Base-by-base conservation (phyloP, 2,888 invertebrate genomes). In the Epirrita christyi region DNA sequence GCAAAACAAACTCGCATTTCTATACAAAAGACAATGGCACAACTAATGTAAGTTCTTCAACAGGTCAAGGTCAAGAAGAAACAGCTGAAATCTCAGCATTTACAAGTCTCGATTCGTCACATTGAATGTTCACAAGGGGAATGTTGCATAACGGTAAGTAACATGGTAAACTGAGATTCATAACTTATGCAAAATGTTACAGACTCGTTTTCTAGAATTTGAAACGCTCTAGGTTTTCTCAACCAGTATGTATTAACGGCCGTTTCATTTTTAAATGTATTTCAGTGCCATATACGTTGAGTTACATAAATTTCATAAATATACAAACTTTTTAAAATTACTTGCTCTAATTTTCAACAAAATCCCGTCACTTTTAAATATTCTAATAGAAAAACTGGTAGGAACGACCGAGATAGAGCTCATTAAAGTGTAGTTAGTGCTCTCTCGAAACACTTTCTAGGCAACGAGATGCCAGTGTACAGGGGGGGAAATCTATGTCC, bases 351-450 rank as follows among this genome's bases (percentile, higher is more conserved):
- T 21, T 21, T 21, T 21, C 32, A 7, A 10, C 10, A 32, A 32
- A 32, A 11, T 10, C 37, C 6, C n/a, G 2, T 40, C 11, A 36
- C n/a, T 21, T 43, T 43, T 13, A 11, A 29, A 13, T 43, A 43
- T 13, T 43, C 6, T 28, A 45, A 38, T 28, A 36, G 6, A 21
- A 42, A 29, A 28, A 21, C 50, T 28, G 10, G 36, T 36, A 48
- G 13, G 11, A 41, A 53, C 10, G 15, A 37, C 36, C 43, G 56
- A 52, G 61, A 65, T 59, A 51, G 66, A 50, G 57, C 55, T 68
- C 70, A 76, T 78, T 72, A 76, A 75, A 72, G 38, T 66, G 66
- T 62, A 72, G 70, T 76, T 75, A 77, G 72, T 70, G 67, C 62
- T 53, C 46, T 13, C 37, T 63, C 62, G 66, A 71, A 71, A 74